phyloP scores from a whole-genome alignment of 2,113 vertebrate genomes.

The Equus quagga region DNA sequence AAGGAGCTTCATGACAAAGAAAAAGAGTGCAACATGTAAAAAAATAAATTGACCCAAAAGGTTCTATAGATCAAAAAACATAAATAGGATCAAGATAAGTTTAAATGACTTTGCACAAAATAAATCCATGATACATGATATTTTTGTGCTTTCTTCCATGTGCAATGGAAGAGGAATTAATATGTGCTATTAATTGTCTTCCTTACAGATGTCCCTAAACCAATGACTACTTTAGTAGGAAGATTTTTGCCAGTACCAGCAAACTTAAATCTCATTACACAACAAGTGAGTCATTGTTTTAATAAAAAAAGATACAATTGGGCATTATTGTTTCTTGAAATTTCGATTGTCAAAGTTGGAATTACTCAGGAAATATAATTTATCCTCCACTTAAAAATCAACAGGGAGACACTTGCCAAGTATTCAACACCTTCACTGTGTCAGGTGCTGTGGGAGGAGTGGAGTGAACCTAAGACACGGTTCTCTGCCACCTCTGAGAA shows the following conservation, averaged over 20 bases:
- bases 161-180: neutral
- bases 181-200: neutral
- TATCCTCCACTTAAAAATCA: neutral
- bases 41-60: neutral
- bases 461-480: rapidly evolving
- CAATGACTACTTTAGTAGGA: constrained; percentile 74
- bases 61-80: neutral
- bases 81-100: neutral
- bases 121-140: too few relatives aligned
- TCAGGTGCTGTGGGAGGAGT: rapidly evolving
- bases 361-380: neutral
- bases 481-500: neutral
- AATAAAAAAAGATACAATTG: neutral
- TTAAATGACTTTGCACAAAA: neutral
- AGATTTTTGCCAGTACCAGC: constrained; percentile 79
- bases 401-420: neutral
- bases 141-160: neutral
- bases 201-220: constrained; percentile 78
- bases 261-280: constrained; percentile 79
- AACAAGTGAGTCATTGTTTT: constrained; percentile 79
- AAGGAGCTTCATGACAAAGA: neutral
- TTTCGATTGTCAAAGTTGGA: neutral
- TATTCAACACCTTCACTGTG: rapidly evolving
- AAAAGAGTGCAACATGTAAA: neutral
- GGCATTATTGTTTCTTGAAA: neutral